Evolutionary conservation across 2,797 vertebrate genomes (phyloP), one percentile per base, ranked within the genome.

Genomic region (Pempheris klunzingeri): DNA sequence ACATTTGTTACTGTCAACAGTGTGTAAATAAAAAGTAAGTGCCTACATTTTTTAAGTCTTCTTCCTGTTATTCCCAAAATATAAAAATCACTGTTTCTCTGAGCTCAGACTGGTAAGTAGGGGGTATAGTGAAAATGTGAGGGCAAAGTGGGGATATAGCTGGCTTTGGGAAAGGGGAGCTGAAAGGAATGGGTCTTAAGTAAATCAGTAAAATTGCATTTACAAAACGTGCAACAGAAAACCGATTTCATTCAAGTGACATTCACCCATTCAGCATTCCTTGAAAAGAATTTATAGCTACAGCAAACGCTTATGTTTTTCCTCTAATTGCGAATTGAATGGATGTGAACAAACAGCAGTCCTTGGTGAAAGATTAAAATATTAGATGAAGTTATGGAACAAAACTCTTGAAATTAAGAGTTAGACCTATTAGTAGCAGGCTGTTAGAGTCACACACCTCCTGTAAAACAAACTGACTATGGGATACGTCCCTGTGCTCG

Each of bases 91-190:
- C n/a, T 43, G 61, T 87, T 84, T 85, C 86, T 88, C 88, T 88
- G 87, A 89, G 86, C 90, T 91, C 87, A 81, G 77, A 83, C 66
- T 82, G 78, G 71, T 83, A 63, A 88, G 87, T 92, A 90, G 72
- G 85, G 84, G 84, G 78, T 68, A 67, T 32, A 55, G 76, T 89
- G 84, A 77, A 87, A 87, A 88, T 88, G 83, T 82, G 67, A 87
- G 82, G 82, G 69, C 68, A 78, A 63, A 75, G 71, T 75, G 66
- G 63, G 72, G 58, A 67, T 32, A 80, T 57, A 57, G 76, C 81
- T 89, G 74, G 64, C 71, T 91, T 86, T 66, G 76, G 76, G 71
- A 76, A 82, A 65, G 84, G 70, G 66, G 83, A 81, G 76, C 87
- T 84, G 60, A 82, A 87, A 78, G 67, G 75, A 87, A 86, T 49